phyloP scores from a whole-genome alignment of 1,140 invertebrate genomes.

The Pemphigus obesinymphae region DNA sequence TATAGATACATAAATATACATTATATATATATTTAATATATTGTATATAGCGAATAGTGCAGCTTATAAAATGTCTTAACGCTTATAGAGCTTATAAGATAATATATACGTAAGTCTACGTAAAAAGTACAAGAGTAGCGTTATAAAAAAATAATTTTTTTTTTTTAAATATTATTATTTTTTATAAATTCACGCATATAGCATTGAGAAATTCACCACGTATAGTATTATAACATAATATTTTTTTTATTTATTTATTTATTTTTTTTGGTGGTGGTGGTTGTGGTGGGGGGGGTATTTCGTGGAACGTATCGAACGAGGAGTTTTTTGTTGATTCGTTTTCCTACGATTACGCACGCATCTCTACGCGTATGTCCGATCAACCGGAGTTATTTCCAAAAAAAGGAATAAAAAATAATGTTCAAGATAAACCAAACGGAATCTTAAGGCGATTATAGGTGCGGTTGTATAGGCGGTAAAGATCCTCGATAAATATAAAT shows the following conservation, averaged over 20 bases:
- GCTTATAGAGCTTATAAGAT: not conserved
- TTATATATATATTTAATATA: not conserved
- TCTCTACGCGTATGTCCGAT: not conserved
- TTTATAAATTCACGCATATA: slow-evolving; percentile 23
- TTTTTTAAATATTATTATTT: not conserved
- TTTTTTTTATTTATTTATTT: too few species aligned
- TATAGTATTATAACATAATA: not conserved
- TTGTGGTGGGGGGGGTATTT: too few species aligned
- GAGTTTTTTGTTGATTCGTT: slow-evolving; percentile 2
- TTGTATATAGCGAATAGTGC: not conserved
- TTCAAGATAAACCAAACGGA: slow-evolving; percentile 3
- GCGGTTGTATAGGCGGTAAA: too few species aligned
- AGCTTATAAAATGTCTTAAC: not conserved
- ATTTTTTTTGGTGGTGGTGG: too few species aligned
- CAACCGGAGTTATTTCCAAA: not conserved
- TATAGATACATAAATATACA: not conserved
- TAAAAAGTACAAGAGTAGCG: slow-evolving; percentile 10
- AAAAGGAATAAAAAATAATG: not conserved
- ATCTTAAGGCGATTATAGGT: not conserved
- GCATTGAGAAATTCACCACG: slow-evolving; percentile 8
- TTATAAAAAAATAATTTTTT: slow-evolving; percentile 32
- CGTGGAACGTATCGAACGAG: not conserved
- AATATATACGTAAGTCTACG: not conserved
- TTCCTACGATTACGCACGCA: too few species aligned
- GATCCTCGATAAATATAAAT: not conserved